Conservation (phyloP, 2,888 invertebrate species). For the Lepidocyrtoides sp. region DNA sequence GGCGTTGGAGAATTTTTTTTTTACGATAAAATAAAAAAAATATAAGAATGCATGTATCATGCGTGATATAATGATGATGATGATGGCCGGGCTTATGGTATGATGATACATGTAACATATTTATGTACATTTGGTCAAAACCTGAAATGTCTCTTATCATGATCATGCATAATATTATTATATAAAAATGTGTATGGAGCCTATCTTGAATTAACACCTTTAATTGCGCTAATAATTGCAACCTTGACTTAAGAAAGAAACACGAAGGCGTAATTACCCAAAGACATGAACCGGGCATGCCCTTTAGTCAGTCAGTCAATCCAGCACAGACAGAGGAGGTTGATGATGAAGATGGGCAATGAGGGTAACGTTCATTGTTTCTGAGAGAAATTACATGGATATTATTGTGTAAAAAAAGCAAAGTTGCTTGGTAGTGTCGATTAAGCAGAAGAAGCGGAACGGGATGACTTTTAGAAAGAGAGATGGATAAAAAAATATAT, state of each 20-base stretch:
- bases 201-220: slow-evolving; percentile 85
- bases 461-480: slow-evolving; percentile 18
- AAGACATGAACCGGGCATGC: slow-evolving; percentile 84
- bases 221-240: slow-evolving; percentile 85
- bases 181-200: not conserved
- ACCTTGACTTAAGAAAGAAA: slow-evolving; percentile 84
- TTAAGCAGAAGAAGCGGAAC: slow-evolving; percentile 35
- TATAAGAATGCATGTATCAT: slow-evolving; percentile 44
- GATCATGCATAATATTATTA: slow-evolving; percentile 79
- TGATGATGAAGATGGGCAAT: slow-evolving; percentile 38
- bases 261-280: slow-evolving; percentile 85
- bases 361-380: slow-evolving; percentile 60
- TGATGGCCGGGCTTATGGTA: slow-evolving; percentile 26
- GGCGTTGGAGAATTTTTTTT: slow-evolving; percentile 64
- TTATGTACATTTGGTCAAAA: slow-evolving; percentile 54
- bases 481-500: too few relatives aligned
- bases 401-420: not conserved
- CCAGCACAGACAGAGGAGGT: not conserved
- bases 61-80: slow-evolving; percentile 36
- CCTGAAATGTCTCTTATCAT: slow-evolving; percentile 85
- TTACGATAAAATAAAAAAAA: slow-evolving; percentile 36
- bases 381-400: slow-evolving; percentile 1
- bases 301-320: slow-evolving; percentile 78
- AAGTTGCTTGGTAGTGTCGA: slow-evolving; percentile 58
- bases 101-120: not conserved